These are phyloP conservation scores for Leptinotarsa rubiginosa DNA, from an alignment of 2,888 invertebrate species.

Conservation along the genomic window DNA sequence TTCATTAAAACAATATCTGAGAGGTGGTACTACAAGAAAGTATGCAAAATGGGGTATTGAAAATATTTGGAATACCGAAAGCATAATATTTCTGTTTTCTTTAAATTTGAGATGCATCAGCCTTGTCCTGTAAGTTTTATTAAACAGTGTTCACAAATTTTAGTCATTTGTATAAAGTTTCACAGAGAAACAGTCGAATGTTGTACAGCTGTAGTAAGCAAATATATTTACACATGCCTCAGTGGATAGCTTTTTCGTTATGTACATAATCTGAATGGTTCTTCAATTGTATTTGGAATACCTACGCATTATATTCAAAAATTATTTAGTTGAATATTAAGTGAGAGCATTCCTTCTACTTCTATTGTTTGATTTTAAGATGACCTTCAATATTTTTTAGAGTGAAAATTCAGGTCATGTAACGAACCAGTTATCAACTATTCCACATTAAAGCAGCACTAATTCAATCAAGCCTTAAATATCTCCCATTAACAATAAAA, in stretches of 20 bases:
- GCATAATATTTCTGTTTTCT: conserved; percentile 7
- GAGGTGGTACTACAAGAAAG: neutral
- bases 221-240: conserved; percentile 24
- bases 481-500: conserved; percentile 32
- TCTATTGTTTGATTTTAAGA: too few relatives aligned
- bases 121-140: conserved; percentile 1
- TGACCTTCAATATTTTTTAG: neutral
- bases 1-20: neutral
- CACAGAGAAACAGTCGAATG: conserved; percentile 32
- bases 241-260: conserved; percentile 5
- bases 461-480: conserved; percentile 31
- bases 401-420: neutral
- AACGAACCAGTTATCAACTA: neutral
- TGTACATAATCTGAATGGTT: neutral
- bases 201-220: conserved; percentile 29
- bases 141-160: conserved; percentile 1
- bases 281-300: too few relatives aligned
- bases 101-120: conserved; percentile 16
- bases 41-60: neutral
- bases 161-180: conserved; percentile 19
- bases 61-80: conserved; percentile 14
- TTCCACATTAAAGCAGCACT: conserved; percentile 32
- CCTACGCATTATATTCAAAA: too few relatives aligned
- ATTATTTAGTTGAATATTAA: too few relatives aligned
- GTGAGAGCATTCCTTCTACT: too few relatives aligned